These are phyloP conservation scores for Myotis myotis DNA, from an alignment of 2,797 vertebrate species.

Conservation along the genomic window DNA sequence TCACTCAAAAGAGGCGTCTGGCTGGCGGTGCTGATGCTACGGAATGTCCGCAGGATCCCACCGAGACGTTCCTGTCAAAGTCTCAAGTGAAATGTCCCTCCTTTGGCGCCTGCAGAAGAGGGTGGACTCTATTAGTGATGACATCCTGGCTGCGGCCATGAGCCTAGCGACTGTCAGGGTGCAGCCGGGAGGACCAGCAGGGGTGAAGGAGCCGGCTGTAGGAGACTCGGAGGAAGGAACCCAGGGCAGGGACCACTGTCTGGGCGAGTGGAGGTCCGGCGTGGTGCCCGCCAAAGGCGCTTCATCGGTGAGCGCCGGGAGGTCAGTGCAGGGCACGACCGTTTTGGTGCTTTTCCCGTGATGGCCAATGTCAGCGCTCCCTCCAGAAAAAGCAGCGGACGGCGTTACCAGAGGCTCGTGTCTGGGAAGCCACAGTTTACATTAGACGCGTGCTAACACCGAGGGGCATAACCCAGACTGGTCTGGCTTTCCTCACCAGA, in stretches of 20 bases:
- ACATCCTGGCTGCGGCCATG: neutral
- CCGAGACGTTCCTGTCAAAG: neutral
- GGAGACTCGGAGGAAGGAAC: slow-evolving; percentile 1
- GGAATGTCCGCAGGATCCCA: slow-evolving; percentile 2
- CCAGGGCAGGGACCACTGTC: neutral
- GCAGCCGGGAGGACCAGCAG: neutral
- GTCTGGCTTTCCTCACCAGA: neutral
- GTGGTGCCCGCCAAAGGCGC: neutral
- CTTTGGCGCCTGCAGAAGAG: neutral
- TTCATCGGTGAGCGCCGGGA: neutral
- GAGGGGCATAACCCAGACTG: neutral
- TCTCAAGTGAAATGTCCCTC: neutral
- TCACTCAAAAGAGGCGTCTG: slow-evolving; percentile 48
- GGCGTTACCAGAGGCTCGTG: neutral
- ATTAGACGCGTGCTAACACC: neutral
- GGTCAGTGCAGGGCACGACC: neutral
- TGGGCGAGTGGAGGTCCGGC: slow-evolving; percentile 12
- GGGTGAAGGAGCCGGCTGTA: neutral
- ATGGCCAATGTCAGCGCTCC: neutral
- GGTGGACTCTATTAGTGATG: neutral
- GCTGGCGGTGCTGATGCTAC: neutral
- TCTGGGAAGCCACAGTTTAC: neutral
- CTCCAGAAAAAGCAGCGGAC: neutral
- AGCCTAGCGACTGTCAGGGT: neutral
- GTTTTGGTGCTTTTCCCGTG: slow-evolving; percentile 1